Evolutionary conservation across 2,797 vertebrate genomes (phyloP).

Genomic region (Mastacembelus armatus): DNA sequence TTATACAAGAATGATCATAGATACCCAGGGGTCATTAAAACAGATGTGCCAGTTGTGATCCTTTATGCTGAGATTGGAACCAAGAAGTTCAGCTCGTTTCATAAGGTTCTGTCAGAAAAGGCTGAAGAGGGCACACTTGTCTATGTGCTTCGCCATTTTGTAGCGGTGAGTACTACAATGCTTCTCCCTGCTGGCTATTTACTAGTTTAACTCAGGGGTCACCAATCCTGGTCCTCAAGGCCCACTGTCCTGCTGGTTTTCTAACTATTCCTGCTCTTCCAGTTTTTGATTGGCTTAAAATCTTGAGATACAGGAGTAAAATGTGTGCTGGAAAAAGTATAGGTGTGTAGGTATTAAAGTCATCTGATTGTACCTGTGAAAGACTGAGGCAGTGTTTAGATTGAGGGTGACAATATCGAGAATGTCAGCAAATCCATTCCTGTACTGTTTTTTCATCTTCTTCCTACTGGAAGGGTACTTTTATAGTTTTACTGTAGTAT

Average conservation of each 20-base stretch:
- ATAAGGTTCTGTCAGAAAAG: slow-evolving; percentile 89
- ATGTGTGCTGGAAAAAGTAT: slow-evolving; percentile 33
- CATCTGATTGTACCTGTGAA: slow-evolving; percentile 38
- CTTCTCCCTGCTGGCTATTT: slow-evolving; percentile 1
- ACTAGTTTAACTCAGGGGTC: no score
- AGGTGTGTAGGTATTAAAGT: slow-evolving; percentile 50
- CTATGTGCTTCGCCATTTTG: slow-evolving; percentile 94
- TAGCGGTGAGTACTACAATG: slow-evolving; percentile 86
- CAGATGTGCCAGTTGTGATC: slow-evolving; percentile 87
- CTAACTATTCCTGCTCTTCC: no score
- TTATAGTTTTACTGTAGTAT: slow-evolving; percentile 3
- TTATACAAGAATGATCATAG: slow-evolving; percentile 93
- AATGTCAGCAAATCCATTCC: slow-evolving; percentile 52
- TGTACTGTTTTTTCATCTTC: slow-evolving; percentile 21
- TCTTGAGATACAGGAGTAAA: slow-evolving; percentile 28
- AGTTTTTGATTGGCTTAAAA: no score
- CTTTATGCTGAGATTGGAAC: slow-evolving; percentile 97
- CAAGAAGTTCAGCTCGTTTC: slow-evolving; percentile 90
- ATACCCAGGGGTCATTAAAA: slow-evolving; percentile 86
- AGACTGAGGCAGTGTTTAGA: slow-evolving; percentile 48
- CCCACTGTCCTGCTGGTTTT: no score
- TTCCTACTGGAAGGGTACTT: slow-evolving; percentile 12
- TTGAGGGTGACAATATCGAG: slow-evolving; percentile 49
- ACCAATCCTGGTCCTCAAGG: no score
- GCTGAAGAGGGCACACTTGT: slow-evolving; percentile 86